Conservation (phyloP, 2,113 vertebrate species). For the Onychostruthus taczanowskii region DNA sequence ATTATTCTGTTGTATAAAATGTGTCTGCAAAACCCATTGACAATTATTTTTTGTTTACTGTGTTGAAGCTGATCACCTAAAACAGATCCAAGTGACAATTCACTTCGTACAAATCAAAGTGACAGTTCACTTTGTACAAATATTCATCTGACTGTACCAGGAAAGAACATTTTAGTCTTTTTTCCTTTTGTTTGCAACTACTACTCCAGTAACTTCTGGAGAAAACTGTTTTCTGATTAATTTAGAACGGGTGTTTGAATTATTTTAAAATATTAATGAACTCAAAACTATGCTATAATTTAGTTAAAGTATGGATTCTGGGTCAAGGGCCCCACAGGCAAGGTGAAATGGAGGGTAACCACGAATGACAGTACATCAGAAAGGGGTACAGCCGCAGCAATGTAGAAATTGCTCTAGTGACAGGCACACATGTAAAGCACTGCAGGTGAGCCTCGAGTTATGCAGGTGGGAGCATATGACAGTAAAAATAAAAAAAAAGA, state of each 20-base stretch:
- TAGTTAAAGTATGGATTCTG: not conserved
- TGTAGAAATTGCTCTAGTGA: not conserved
- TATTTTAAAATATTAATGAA: not conserved
- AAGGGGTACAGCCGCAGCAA: not conserved
- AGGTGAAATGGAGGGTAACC: not conserved
- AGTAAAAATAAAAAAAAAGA: not conserved
- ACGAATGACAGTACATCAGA: not conserved
- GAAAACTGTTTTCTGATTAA: not conserved
- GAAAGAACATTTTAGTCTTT: not conserved
- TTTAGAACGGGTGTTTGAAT: not conserved
- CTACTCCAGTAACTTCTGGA: not conserved
- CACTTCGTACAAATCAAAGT: not conserved
- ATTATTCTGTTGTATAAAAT: not conserved
- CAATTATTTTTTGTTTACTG: not conserved
- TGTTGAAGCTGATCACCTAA: not conserved
- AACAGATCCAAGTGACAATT: not conserved
- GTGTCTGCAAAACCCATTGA: accelerated
- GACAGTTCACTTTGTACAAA: not conserved
- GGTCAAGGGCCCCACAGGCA: not conserved
- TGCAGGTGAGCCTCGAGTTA: not conserved
- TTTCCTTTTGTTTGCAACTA: not conserved
- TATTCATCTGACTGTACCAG: not conserved
- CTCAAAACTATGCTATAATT: not conserved
- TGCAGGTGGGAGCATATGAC: not conserved
- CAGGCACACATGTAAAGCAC: accelerated